Base-by-base conservation (phyloP, 92 coral and sea anemone species). In the Actinostola sp. region DNA sequence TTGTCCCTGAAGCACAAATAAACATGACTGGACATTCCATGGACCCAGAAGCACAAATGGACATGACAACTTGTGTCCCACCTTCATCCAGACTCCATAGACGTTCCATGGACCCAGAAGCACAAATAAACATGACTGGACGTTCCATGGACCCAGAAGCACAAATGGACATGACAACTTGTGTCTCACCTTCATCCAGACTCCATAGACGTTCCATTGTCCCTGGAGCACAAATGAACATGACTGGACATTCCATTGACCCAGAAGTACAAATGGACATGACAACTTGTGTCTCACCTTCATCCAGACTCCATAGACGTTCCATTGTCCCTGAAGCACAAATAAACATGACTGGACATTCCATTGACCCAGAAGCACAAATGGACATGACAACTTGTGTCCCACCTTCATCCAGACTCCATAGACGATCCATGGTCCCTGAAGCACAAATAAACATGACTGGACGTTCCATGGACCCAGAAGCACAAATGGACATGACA, bases 351-450 rank as follows among this genome's bases (percentile, higher is more conserved):
- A 61, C 66, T 39, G 45, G 19, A 1, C 25, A 31, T 0, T 32
- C 48, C 16, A 15, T 42, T 5, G 38, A 30, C 5, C 38, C 44
- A 4, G 64, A 58, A 27, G 60, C 26, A 3, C 72, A 67, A 9
- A 67, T 67, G 72, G 72, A 67, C 59, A 67, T 67, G 72, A 67
- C 72, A 29, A 32, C 61, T 0, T 67, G 72, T 67, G 61, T 67
- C 24, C 72, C 72, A 26, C 42, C 60, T 13, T 29, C 44, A 8
- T 46, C 32, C 16, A 49, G 59, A 17, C 2, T 49, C 25, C 58
- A 48, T 13, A 43, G n/a, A 20, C 24, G 25, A 29, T 31, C 45
- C 5, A 16, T 35, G 42, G 29, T 36, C 7, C 59, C 41, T 0
- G 74, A 68, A 23, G 62, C 48, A 5, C 74, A 50, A 1, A 68